A percentile compares a stretch with the other conserved stretches of the same genome.
These are phyloP conservation scores for Ennomos erosarius DNA, from an alignment of 2,888 invertebrate species.

Conservation along the genomic window DNA sequence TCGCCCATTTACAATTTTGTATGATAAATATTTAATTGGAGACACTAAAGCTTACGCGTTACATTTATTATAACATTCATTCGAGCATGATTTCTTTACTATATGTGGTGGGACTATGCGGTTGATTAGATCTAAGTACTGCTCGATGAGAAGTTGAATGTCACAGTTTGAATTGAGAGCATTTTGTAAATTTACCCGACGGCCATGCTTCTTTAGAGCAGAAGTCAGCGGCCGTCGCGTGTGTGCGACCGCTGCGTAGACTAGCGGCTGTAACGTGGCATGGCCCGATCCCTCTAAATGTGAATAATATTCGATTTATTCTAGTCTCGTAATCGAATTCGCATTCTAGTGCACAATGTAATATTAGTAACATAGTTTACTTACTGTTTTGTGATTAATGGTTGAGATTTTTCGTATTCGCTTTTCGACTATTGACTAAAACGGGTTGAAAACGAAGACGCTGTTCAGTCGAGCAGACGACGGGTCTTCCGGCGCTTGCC, in stretches of 20 bases:
- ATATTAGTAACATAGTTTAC: slow-evolving; percentile 60
- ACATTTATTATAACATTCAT: slow-evolving; percentile 77
- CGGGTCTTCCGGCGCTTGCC: slow-evolving; percentile 16
- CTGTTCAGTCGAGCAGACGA: slow-evolving; percentile 20
- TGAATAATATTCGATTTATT: slow-evolving; percentile 59
- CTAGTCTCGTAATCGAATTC: slow-evolving; percentile 53
- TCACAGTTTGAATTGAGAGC: slow-evolving; percentile 64
- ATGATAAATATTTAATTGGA: slow-evolving; percentile 55
- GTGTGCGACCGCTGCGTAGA: slow-evolving; percentile 41
- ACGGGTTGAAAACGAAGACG: slow-evolving; percentile 20
- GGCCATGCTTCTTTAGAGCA: slow-evolving; percentile 73
- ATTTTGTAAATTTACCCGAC: slow-evolving; percentile 60
- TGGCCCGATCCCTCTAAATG: slow-evolving; percentile 63
- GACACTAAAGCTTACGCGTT: slow-evolving; percentile 73
- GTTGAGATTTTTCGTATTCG: slow-evolving; percentile 48
- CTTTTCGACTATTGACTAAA: slow-evolving; percentile 40
- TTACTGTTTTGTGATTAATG: slow-evolving; percentile 57
- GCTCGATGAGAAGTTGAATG: slow-evolving; percentile 69
- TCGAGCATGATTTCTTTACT: slow-evolving; percentile 76
- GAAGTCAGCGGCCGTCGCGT: slow-evolving; percentile 39
- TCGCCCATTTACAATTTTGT: slow-evolving; percentile 45
- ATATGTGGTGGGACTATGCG: slow-evolving; percentile 75
- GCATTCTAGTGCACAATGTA: slow-evolving; percentile 63
- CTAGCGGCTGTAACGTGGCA: slow-evolving; percentile 62
- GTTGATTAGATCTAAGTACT: slow-evolving; percentile 67